These are phyloP conservation scores for Ceratosolen fusciceps DNA, from an alignment of 1,140 invertebrate genomes.

Conservation along the genomic window DNA sequence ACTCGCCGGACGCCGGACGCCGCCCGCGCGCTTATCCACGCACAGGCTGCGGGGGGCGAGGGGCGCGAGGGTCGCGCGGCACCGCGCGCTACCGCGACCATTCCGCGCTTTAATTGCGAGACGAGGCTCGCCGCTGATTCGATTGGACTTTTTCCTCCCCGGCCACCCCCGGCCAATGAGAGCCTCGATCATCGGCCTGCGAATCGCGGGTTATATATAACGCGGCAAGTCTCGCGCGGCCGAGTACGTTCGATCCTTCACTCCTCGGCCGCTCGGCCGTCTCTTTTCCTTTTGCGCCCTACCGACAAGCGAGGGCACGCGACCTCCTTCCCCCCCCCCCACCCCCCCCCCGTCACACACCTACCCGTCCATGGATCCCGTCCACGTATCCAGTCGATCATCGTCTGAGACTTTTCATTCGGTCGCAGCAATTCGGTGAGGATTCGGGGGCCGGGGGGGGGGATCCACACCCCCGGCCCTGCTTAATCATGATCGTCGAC, in stretches of 20 bases:
- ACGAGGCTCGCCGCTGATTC: slow-evolving; percentile 68
- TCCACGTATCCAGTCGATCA: too few relatives aligned
- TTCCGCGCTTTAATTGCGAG: slow-evolving; percentile 71
- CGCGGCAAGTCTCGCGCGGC: slow-evolving; percentile 33
- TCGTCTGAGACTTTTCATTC: too few relatives aligned
- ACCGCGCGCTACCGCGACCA: slow-evolving; percentile 58
- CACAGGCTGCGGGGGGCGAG: not conserved
- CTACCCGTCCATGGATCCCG: too few relatives aligned
- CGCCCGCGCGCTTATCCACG: slow-evolving; percentile 18
- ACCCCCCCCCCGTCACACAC: too few relatives aligned
- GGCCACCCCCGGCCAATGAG: slow-evolving; percentile 68
- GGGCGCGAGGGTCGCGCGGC: not conserved
- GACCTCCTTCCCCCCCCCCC: too few relatives aligned
- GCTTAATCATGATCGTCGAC: too few relatives aligned
- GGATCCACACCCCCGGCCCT: too few relatives aligned
- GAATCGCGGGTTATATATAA: slow-evolving; percentile 57
- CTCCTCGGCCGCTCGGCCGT: slow-evolving; percentile 38
- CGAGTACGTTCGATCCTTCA: slow-evolving; percentile 62
- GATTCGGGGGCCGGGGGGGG: too few relatives aligned
- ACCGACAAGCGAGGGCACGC: too few relatives aligned
- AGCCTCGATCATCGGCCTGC: slow-evolving; percentile 62
- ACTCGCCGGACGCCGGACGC: slow-evolving; percentile 46
- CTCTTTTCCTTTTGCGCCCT: not conserved
- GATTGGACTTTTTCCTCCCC: slow-evolving; percentile 68
- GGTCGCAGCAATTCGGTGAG: too few relatives aligned